Base-by-base conservation (phyloP, 2,113 vertebrate species). In the Pangasianodon gigas region DNA sequence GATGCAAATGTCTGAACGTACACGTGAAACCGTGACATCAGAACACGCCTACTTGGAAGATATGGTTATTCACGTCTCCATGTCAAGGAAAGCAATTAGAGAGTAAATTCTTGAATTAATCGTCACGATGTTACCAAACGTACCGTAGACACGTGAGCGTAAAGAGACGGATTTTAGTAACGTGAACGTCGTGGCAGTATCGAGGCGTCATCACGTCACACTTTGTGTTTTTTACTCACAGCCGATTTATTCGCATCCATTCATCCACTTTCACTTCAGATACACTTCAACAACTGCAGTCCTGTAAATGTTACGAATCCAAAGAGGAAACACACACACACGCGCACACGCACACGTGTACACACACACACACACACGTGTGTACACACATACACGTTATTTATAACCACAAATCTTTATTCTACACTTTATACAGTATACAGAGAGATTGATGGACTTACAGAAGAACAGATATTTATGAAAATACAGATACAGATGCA, bases 401-500 rank as follows among this genome's bases (percentile, higher is more conserved):
- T 86, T 90, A 89, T 91, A 90, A 58, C 84, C 80, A 62, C 75
- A 71, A 77, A 85, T 60, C 54, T 86, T 87, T 89, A 90, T 92
- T 90, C 85, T 86, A 80, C 26, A 84, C 79, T 81, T 58, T 80
- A 89, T 71, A 46, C 67, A 89, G 86, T 58, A 84, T 60, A 87
- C 84, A 87, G 71, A 91, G 77, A 90, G 83, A 84, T 79, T 46
- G 75, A 88, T 58, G 77, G 77, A 82, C 62, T 85, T 89, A 56
- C 83, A 79, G 80, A 74, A 29, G 62, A 77, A 87, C 84, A 90
- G 80, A 90, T 92, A 89, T 92, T 89, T 88, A 91, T 88, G 71
- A 86, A 32, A 46, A 44, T 86, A 75, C 87, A 88, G 74, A 52
- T 86, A 77, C 90, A 88, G 77, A 90, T 75, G 62, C 86, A 85